These are phyloP conservation scores for Glaucomys volans DNA, from an alignment of 2,113 vertebrate genomes.

Conservation along the genomic window DNA sequence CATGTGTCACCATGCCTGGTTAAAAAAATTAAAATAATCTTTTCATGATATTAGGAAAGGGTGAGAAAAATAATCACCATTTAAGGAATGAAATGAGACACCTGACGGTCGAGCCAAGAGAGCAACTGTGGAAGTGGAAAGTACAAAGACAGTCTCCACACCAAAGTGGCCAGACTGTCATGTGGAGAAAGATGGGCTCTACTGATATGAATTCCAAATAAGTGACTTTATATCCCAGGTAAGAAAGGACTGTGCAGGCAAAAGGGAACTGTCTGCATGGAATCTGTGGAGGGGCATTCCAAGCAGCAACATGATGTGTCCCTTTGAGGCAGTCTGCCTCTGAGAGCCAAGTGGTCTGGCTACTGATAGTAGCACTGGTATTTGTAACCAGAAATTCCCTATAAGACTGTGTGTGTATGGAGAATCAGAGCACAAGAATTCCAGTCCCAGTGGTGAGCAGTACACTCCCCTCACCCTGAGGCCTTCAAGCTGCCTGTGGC, in stretches of 20 bases:
- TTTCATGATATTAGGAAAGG: neutral
- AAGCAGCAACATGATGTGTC: neutral
- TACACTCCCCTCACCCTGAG: neutral
- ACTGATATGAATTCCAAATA: neutral
- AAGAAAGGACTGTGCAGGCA: neutral
- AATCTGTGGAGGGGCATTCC: neutral
- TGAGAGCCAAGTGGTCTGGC: neutral
- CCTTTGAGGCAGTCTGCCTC: neutral
- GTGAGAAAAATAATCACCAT: neutral
- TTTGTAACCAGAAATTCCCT: neutral
- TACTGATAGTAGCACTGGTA: neutral
- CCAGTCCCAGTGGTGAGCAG: neutral
- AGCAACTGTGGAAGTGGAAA: neutral
- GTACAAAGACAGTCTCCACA: neutral
- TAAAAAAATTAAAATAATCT: neutral
- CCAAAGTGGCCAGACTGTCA: neutral
- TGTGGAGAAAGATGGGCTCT: neutral
- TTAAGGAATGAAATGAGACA: neutral
- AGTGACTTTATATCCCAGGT: neutral
- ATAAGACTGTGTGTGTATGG: neutral
- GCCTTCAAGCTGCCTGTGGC: neutral
- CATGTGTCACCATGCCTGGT: no score
- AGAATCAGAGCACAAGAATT: constrained; percentile 24
- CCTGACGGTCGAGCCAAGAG: neutral
- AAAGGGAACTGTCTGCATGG: neutral